Evolutionary conservation across 2,113 vertebrate species (phyloP).

Genomic region (Chaenocephalus aceratus): DNA sequence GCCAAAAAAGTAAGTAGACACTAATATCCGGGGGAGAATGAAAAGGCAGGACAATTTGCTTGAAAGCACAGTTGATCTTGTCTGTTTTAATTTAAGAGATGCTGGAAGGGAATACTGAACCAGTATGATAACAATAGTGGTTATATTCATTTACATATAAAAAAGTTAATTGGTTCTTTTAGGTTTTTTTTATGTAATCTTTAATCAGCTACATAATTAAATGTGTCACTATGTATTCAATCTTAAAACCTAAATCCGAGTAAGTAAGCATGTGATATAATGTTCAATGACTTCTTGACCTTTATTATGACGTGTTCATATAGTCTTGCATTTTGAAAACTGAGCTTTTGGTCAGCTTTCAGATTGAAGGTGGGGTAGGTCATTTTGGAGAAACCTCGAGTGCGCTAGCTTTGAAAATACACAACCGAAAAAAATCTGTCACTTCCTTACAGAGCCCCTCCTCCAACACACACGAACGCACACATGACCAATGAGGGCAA

Average conservation of each 20-base stretch:
- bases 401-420: too few relatives aligned
- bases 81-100: background rate
- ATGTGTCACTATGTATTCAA: background rate
- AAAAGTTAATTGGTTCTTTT: background rate
- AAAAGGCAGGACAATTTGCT: background rate
- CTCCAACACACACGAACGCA: too few relatives aligned
- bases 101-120: background rate
- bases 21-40: background rate
- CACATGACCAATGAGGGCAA: too few relatives aligned
- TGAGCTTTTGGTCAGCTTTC: background rate
- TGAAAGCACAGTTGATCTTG: background rate
- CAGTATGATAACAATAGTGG: background rate
- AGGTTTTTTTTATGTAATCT: too few relatives aligned
- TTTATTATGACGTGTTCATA: background rate
- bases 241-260: too few relatives aligned
- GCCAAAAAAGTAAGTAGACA: slow-evolving; percentile 42
- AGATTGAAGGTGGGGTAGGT: too few relatives aligned
- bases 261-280: background rate
- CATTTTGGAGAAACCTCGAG: background rate
- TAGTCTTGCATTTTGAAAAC: background rate
- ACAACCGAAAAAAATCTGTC: too few relatives aligned
- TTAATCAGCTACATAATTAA: too few relatives aligned
- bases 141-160: background rate
- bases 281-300: background rate
- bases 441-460: too few relatives aligned